phyloP scores from a whole-genome alignment of 2,888 invertebrate species.

The Tipula helvola region DNA sequence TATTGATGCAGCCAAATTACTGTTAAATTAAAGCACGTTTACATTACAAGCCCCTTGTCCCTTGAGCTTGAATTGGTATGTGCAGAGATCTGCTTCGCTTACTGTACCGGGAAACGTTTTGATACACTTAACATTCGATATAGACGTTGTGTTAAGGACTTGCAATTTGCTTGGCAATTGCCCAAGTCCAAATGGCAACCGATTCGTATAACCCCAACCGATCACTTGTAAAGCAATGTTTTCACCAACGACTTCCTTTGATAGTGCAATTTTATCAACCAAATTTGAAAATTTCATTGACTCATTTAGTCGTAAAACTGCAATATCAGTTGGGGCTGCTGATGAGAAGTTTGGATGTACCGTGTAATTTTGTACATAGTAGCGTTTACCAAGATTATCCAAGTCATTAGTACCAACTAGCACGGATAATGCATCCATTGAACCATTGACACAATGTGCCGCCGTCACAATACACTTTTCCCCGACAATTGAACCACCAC shows the following conservation, averaged over 20 bases:
- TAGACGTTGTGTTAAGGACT: not conserved
- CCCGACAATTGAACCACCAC: slow-evolving; percentile 12
- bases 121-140: not conserved
- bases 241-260: not conserved
- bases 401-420: not conserved
- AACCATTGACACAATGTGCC: slow-evolving; percentile 12
- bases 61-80: not conserved
- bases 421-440: not conserved
- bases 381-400: not conserved
- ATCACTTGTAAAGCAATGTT: not conserved
- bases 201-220: not conserved
- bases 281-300: not conserved
- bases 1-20: not conserved
- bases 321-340: no score
- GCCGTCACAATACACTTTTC: slow-evolving; percentile 11
- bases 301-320: not conserved
- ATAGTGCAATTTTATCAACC: not conserved
- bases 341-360: no score
- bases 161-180: not conserved
- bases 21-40: not conserved
- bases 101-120: not conserved
- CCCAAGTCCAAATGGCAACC: not conserved
- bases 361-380: no score
- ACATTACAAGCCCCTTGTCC: slow-evolving; percentile 13
- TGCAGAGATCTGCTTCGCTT: slow-evolving; percentile 8